A percentile compares a stretch with the other conserved stretches of the same genome.
These are phyloP conservation scores for Ariopsis seemanni DNA, from an alignment of 2,113 vertebrate genomes.

Conservation along the genomic window DNA sequence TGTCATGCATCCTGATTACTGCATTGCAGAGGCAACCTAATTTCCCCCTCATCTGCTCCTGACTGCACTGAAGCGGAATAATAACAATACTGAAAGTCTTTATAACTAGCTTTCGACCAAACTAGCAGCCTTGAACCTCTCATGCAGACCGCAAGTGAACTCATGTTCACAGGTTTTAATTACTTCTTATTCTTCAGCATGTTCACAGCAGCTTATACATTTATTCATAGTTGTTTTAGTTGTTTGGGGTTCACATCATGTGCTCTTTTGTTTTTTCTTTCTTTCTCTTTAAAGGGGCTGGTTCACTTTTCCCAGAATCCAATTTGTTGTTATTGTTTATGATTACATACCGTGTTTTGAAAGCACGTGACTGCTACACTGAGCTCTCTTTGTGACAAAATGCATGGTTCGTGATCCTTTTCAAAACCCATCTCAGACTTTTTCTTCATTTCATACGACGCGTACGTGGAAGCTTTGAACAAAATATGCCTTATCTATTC, in stretches of 20 bases:
- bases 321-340: too few relatives aligned
- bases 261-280: background rate
- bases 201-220: background rate
- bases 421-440: too few relatives aligned
- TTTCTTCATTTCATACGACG: too few relatives aligned
- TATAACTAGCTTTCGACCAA: background rate
- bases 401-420: too few relatives aligned
- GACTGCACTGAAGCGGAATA: slow-evolving; percentile 21
- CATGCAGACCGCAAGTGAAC: background rate
- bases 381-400: too few relatives aligned
- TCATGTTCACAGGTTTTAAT: background rate
- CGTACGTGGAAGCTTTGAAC: too few relatives aligned
- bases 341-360: too few relatives aligned
- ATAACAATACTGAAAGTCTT: background rate
- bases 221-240: background rate
- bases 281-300: too few relatives aligned
- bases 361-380: too few relatives aligned
- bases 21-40: slow-evolving; percentile 42
- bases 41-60: background rate
- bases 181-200: background rate
- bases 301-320: too few relatives aligned
- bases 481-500: too few relatives aligned
- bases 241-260: background rate
- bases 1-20: slow-evolving; percentile 12
- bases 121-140: too few relatives aligned